These are phyloP conservation scores for Macropis europaea DNA, from an alignment of 2,888 invertebrate species.

Conservation along the genomic window DNA sequence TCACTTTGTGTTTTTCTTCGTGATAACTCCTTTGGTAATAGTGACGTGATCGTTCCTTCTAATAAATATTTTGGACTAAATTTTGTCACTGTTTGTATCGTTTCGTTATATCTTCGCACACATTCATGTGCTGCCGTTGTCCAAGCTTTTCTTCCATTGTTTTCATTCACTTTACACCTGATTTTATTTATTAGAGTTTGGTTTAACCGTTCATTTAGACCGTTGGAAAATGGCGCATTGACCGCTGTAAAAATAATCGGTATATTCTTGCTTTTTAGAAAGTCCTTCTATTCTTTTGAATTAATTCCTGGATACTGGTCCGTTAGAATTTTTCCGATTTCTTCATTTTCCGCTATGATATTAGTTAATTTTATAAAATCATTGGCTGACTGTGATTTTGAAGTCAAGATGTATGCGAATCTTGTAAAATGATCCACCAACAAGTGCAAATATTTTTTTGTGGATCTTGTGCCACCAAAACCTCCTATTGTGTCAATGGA, in stretches of 20 bases:
- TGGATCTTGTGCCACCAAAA: too few relatives aligned
- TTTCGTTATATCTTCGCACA: conserved; percentile 64
- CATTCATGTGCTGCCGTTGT: conserved; percentile 58
- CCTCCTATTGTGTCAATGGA: conserved; percentile 69
- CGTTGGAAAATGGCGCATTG: conserved; percentile 57
- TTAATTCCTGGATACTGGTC: conserved; percentile 62
- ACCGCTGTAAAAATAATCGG: conserved; percentile 63
- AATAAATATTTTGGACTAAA: conserved; percentile 65
- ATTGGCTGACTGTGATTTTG: conserved; percentile 4
- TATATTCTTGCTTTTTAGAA: conserved; percentile 42
- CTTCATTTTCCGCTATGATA: conserved; percentile 19
- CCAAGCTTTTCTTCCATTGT: conserved; percentile 53
- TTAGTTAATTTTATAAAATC: conserved; percentile 22
- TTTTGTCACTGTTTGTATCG: conserved; percentile 61
- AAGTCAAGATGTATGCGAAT: conserved; percentile 19
- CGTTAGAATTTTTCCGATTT: conserved; percentile 46
- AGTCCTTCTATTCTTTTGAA: conserved; percentile 57
- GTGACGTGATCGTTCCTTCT: conserved; percentile 45
- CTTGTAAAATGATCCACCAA: conserved; percentile 25
- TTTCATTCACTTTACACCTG: conserved; percentile 61
- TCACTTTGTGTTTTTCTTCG: background rate
- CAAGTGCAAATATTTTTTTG: conserved; percentile 19
- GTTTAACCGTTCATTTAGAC: conserved; percentile 40
- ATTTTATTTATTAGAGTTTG: conserved; percentile 67
- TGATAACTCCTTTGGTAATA: conserved; percentile 8